Evolutionary conservation across 1,140 invertebrate genomes (phyloP), one percentile per base, ranked within the genome.

Genomic region (Drosophila kurseongensis): DNA sequence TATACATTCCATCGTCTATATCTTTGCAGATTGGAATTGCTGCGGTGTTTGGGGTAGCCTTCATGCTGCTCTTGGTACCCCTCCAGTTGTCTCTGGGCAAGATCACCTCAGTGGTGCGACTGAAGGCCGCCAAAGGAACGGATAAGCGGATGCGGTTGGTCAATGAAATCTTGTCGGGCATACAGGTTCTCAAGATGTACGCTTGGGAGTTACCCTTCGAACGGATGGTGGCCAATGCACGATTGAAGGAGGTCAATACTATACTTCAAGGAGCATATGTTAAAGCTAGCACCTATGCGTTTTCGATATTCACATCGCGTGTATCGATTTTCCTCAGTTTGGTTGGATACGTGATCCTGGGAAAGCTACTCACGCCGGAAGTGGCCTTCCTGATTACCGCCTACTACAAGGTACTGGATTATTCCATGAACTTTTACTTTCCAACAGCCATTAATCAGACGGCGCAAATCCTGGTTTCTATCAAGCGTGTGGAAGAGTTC

Each of bases 151-250:
- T 98, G 1, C 93, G 95, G 47, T 91, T 97, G 48, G 98, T 98
- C 96, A 97, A 96, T 80, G 97, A 98, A 93, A 97, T 98, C 8
- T 95, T 98, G 23, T 94, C 95, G 42, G 97, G 97, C 0, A 97
- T 98, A 75, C 95, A 97, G 92, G 95, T 98, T 1, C 98, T 98
- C 12, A 98, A 98, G 93, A 97, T 98, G 97, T 97, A 97, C 80
- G 95, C 96, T 0, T 97, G 97, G 97, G 97, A 97, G 89, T 93
- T 95, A 78, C 95, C 96, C 0, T 97, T 97, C 80, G 94, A 95
- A 40, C 93, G 93, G 48, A 93, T 97, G 18, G 93, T 96, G 0
- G 93, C 94, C 5, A 79, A 92, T 47, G 94, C 94, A 0, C 92
- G 95, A 77, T 93, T 92, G 82, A 93, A 92, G 73, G 93, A 94